A percentile compares a stretch with the other conserved stretches of the same genome.
Evolutionary conservation across 2,888 invertebrate species (phyloP).

Genomic region (Gymnocheta viridis): DNA sequence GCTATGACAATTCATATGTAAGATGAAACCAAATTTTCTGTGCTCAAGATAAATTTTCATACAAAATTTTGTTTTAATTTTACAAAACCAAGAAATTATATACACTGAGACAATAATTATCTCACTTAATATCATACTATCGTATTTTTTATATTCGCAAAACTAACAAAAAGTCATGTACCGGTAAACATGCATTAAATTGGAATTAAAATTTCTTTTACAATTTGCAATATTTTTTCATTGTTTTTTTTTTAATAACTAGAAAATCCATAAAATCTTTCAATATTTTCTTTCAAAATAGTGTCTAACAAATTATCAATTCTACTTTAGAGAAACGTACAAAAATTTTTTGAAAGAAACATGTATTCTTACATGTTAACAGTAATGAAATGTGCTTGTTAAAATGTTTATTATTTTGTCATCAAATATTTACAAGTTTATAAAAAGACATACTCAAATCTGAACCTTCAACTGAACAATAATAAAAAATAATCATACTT

Average conservation of each 20-base stretch:
- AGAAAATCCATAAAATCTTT: background rate
- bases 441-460: background rate
- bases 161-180: no score
- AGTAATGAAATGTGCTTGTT: conserved; percentile 35
- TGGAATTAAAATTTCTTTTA: no score
- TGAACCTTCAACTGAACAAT: background rate
- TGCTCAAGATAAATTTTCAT: no score
- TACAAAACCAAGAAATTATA: no score
- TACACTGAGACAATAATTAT: no score
- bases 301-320: background rate
- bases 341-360: background rate
- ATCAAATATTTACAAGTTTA: conserved; percentile 53
- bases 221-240: background rate
- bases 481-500: background rate
- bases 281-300: background rate
- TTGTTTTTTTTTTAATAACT: background rate
- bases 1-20: no score
- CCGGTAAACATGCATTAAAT: no score
- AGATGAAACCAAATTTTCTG: no score
- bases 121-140: no score
- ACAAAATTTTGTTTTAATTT: no score
- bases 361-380: background rate
- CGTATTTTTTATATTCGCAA: no score
- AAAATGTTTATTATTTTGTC: conserved; percentile 61
- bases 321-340: background rate